Base-by-base conservation (phyloP, 2,113 vertebrate species). In the Seriola aureovittata region DNA sequence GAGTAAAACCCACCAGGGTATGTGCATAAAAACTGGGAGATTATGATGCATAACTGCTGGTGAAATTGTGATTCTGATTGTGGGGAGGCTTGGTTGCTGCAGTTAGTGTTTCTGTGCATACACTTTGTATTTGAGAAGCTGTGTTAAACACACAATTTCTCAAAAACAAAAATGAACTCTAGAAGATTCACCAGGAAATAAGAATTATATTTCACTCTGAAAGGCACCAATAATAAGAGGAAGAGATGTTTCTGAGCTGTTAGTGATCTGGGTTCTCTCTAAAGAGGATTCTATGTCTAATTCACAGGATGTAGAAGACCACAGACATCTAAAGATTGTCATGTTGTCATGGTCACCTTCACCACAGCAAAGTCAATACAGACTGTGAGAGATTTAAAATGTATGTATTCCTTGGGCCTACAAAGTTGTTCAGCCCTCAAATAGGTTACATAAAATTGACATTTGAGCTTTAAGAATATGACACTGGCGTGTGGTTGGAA, bases 1-100 rank as follows among this genome's bases (percentile, higher is more conserved):
- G 38, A 58, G 1, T 34, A n/a, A 60, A 82, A 73, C 34, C 46
- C 74, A 44, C 14, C 14, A 65, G 59, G 64, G 13, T 71, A 17
- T 67, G 21, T 55, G 5, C 38, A 67, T 72, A 23, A 65, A 34
- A 72, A 36, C n/a, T 19, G 68, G 23, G 17, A 38, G 54, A 63
- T 58, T 67, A 36, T 69, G 71, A 84, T 83, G 52, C 54, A 54
- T 44, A 54, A 42, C 65, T 17, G 60, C n/a, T 55, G 34, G 34
- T 50, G 6, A 54, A 34, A 46, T 7, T 59, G 40, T n/a, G 72
- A 65, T 65, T 58, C 60, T 25, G 50, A 65, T 12, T 72, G n/a
- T 32, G 23, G 17, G 34, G 44, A 32, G 16, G 32, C 10, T 80
- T 50, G 14, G 25, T 16, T 57, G 14, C 59, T 14, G 38, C 17